Conservation (phyloP, 2,113 vertebrate species). For the Salvator merianae region DNA sequence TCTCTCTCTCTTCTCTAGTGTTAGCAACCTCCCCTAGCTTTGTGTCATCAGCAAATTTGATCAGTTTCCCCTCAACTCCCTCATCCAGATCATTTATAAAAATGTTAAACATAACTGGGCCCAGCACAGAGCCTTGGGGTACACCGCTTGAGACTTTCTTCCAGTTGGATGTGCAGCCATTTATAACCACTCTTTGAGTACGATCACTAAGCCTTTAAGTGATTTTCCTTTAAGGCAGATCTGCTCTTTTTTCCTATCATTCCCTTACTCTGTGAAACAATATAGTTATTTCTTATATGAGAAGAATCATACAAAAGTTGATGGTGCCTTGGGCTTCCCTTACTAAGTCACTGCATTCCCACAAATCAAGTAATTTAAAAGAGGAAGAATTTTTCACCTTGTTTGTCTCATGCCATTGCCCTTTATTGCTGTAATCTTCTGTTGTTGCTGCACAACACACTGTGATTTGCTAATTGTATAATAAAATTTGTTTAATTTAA, state of each 20-base stretch:
- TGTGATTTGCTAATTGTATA: constrained; percentile 27
- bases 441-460: not conserved
- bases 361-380: not conserved
- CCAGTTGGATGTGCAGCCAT: no score
- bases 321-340: not conserved
- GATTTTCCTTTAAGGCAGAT: no score
- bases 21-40: no score
- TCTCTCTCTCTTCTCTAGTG: no score
- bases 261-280: not conserved
- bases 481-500: constrained; percentile 36
- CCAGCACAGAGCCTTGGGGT: no score
- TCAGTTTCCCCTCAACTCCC: no score
- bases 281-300: not conserved
- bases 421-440: constrained; percentile 20
- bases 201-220: no score
- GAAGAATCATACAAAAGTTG: not conserved
- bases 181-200: no score
- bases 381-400: not conserved
- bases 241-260: not conserved
- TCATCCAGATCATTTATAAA: no score
- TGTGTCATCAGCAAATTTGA: no score
- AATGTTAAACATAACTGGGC: no score
- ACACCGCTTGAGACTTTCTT: no score
- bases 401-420: constrained; percentile 8
- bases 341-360: not conserved